These are phyloP conservation scores for Scyliorhinus canicula DNA, from an alignment of 2,797 vertebrate species.

Conservation along the genomic window DNA sequence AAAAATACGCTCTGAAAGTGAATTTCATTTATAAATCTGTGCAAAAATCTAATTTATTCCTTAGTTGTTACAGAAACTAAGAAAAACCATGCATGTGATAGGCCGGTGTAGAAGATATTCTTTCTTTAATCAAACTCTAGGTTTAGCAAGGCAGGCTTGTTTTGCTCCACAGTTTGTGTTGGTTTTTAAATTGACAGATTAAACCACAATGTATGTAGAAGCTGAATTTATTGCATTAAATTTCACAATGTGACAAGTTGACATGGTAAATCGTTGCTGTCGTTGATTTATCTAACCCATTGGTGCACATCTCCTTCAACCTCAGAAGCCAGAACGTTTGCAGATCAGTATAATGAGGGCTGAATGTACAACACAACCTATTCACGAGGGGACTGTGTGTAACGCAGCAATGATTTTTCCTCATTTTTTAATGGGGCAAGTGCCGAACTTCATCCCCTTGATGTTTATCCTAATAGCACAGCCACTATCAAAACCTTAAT, in stretches of 20 bases:
- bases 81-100: no score
- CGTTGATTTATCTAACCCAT: background rate
- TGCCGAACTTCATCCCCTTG: background rate
- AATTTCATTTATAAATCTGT: background rate
- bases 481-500: background rate
- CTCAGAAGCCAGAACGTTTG: background rate
- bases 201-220: background rate
- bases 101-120: background rate
- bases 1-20: background rate
- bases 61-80: background rate
- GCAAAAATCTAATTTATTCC: background rate
- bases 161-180: background rate
- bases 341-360: slow-evolving; percentile 12
- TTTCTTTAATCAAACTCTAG: background rate
- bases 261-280: background rate
- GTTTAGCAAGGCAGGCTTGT: background rate
- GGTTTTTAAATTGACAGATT: slow-evolving; percentile 8
- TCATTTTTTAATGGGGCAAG: background rate
- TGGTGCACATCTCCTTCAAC: background rate
- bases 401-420: background rate
- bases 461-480: background rate
- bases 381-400: background rate
- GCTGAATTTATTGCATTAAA: slow-evolving; percentile 14
- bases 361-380: background rate
- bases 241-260: slow-evolving; percentile 5